These are phyloP conservation scores for Phytoseiulus persimilis DNA, from an alignment of 2,888 invertebrate genomes.

Conservation along the genomic window DNA sequence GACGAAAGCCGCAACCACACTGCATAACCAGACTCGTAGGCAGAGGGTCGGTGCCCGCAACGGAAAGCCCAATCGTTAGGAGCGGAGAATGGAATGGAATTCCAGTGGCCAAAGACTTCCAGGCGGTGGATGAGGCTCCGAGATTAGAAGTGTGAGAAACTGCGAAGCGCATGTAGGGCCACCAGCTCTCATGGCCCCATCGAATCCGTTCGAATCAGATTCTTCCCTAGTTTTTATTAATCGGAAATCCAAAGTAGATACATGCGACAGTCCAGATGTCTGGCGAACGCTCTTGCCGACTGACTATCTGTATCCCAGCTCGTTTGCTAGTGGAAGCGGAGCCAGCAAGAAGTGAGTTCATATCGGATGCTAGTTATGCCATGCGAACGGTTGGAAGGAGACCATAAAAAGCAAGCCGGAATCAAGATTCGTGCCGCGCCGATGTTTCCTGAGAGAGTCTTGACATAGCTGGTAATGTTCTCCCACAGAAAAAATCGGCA, in stretches of 20 bases:
- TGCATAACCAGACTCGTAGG: too few relatives aligned
- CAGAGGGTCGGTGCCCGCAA: too few relatives aligned
- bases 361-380: background rate
- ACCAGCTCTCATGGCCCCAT: background rate
- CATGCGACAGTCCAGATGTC: too few relatives aligned
- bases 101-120: too few relatives aligned
- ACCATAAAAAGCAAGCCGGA: background rate
- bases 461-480: background rate
- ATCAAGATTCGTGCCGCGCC: background rate
- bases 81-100: too few relatives aligned
- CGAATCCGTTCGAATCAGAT: background rate
- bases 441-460: background rate
- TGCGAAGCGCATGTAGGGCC: background rate
- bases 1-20: too few relatives aligned
- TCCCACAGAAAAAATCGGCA: background rate
- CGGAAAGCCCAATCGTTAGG: too few relatives aligned
- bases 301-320: background rate
- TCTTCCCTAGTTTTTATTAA: too few relatives aligned
- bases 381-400: background rate
- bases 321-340: background rate
- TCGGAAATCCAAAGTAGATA: too few relatives aligned
- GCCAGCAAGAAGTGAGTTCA: background rate
- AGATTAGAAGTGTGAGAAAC: background rate
- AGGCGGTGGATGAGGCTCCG: too few relatives aligned
- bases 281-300: background rate